Evolutionary conservation across 2,888 invertebrate genomes (phyloP).

Genomic region (Latrodectus elegans): DNA sequence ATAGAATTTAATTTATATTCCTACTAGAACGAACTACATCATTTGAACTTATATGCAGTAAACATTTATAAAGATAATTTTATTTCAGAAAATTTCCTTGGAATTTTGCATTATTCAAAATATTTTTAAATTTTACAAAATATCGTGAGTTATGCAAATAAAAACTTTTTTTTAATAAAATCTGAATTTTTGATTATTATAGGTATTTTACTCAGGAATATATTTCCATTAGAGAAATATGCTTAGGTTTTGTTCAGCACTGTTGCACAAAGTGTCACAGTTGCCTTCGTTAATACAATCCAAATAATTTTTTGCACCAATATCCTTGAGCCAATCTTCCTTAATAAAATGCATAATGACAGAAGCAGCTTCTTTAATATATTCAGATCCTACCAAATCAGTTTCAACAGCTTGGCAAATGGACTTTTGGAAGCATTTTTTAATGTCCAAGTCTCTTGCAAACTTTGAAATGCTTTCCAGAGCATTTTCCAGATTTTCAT

Average conservation of each 20-base stretch:
- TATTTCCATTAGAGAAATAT: too few species aligned
- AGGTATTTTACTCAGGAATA: too few species aligned
- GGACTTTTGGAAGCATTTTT: constrained; percentile 47
- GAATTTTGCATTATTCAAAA: too few species aligned
- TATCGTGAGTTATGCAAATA: too few species aligned
- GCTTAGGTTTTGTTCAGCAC: background rate
- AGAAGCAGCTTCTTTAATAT: constrained; percentile 25
- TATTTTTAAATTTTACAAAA: too few species aligned
- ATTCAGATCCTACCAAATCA: constrained; percentile 5
- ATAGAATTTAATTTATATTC: too few species aligned
- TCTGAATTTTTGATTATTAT: too few species aligned
- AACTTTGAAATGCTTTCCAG: constrained; percentile 23
- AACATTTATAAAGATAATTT: too few species aligned
- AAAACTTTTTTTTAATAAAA: too few species aligned
- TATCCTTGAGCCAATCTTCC: constrained; percentile 37
- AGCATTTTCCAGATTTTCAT: background rate
- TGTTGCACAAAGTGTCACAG: constrained; percentile 42
- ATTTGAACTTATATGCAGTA: too few species aligned
- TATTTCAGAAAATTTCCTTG: too few species aligned
- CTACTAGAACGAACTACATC: too few species aligned
- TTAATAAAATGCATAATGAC: constrained; percentile 27
- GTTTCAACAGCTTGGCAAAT: constrained; percentile 28
- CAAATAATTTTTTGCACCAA: constrained; percentile 29
- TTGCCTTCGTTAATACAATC: constrained; percentile 49
- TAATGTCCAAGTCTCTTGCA: constrained; percentile 33